Percentiles rank a stretch among this genome's conserved stretches.
phyloP scores from a whole-genome alignment of 2,113 vertebrate genomes.

The Nothobranchius furzeri region DNA sequence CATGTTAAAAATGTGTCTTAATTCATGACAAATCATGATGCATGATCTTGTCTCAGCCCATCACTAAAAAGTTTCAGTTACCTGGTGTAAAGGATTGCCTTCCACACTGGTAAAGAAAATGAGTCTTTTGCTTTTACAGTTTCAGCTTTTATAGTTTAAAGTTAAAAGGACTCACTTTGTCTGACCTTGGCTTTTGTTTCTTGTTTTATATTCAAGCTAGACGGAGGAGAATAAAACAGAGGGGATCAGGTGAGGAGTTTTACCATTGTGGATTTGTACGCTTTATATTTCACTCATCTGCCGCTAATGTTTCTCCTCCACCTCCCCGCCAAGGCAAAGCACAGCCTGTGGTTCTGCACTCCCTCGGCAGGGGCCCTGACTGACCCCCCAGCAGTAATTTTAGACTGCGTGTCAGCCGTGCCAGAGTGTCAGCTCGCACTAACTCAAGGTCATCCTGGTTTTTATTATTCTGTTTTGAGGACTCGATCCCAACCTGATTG shows the following conservation, averaged over 20 bases:
- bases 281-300: conserved; percentile 64
- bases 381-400: conserved; percentile 81
- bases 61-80: conserved; percentile 46
- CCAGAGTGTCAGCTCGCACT: conserved; percentile 64
- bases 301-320: conserved; percentile 67
- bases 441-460: conserved; percentile 77
- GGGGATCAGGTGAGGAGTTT: conserved; percentile 16
- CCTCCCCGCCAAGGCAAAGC: conserved; percentile 56
- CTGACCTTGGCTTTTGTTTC: conserved; percentile 48
- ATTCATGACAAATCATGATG: too few relatives aligned
- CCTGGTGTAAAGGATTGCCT: conserved; percentile 32
- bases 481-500: conserved; percentile 58
- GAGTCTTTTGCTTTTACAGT: conserved; percentile 43
- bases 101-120: conserved; percentile 49
- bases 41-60: conserved; percentile 7
- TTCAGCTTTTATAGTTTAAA: conserved; percentile 46
- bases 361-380: conserved; percentile 62
- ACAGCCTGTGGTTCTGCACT: conserved; percentile 62
- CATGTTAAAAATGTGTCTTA: too few relatives aligned
- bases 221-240: conserved; percentile 22
- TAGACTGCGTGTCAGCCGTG: conserved; percentile 74
- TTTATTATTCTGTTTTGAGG: conserved; percentile 67
- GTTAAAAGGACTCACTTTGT: conserved; percentile 31
- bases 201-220: conserved; percentile 27
- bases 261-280: conserved; percentile 16